phyloP scores from a whole-genome alignment of 1,140 invertebrate species.

The Zaprionus ghesquierei region DNA sequence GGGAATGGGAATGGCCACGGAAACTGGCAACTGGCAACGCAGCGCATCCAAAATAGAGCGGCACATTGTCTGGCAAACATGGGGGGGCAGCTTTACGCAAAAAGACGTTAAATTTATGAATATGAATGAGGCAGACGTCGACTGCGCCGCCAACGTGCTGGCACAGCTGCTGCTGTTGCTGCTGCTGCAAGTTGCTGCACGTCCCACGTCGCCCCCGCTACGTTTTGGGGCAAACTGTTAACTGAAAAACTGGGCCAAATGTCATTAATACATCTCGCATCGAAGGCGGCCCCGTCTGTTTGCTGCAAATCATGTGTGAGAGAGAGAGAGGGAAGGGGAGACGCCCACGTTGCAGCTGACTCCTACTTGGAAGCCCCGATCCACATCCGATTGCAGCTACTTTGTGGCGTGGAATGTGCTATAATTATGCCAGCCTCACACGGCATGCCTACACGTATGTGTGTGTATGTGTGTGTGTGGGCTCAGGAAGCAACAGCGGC shows the following conservation, averaged over 20 bases:
- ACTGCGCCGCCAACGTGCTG: conserved; percentile 17
- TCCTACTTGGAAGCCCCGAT: conserved; percentile 57
- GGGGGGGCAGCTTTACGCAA: conserved; percentile 49
- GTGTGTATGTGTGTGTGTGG: conserved; percentile 33
- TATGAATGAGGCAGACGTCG: conserved; percentile 63
- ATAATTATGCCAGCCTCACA: conserved; percentile 63
- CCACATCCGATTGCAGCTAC: conserved; percentile 74
- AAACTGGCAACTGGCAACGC: not conserved
- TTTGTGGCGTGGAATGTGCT: conserved; percentile 64
- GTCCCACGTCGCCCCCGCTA: conserved; percentile 18
- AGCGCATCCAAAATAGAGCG: conserved; percentile 74
- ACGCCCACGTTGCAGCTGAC: conserved; percentile 29
- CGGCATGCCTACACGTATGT: not conserved
- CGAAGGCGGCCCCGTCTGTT: conserved; percentile 49
- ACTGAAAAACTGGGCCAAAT: conserved; percentile 67
- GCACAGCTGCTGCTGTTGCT: conserved; percentile 23
- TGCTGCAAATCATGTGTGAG: conserved; percentile 42
- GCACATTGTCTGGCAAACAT: conserved; percentile 64
- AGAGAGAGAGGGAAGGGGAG: not conserved
- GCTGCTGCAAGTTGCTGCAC: conserved; percentile 15
- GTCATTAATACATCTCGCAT: conserved; percentile 76
- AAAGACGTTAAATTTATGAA: conserved; percentile 75
- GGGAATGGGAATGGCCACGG: not conserved
- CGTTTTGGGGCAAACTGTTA: conserved; percentile 23
- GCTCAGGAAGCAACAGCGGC: conserved; percentile 56